Conservation (phyloP, 2,888 invertebrate genomes). For the Sarcophaga variegata region DNA sequence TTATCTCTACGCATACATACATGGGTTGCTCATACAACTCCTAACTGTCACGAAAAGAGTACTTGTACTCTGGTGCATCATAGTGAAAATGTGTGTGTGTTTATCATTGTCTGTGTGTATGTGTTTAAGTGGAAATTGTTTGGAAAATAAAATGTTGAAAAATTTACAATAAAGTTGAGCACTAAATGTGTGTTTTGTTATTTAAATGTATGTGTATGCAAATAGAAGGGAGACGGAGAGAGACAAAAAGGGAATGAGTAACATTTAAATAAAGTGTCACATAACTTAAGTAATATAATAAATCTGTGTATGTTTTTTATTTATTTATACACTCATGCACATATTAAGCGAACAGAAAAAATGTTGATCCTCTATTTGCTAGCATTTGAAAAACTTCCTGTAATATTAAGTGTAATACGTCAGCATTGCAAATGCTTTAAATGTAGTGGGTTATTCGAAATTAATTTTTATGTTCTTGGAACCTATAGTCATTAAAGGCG, state of each 20-base stretch:
- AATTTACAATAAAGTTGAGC: slow-evolving; percentile 50
- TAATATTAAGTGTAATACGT: no score
- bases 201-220: neutral
- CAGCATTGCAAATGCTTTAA: no score
- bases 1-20: no score
- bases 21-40: no score
- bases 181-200: slow-evolving; percentile 29
- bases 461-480: no score
- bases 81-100: no score
- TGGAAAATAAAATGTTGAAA: slow-evolving; percentile 55
- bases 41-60: no score
- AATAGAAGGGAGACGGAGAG: neutral
- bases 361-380: neutral
- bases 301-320: neutral
- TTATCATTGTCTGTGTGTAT: no score
- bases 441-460: no score
- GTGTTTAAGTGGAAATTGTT: slow-evolving; percentile 46
- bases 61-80: no score
- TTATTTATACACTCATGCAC: neutral
- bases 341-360: neutral
- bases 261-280: neutral
- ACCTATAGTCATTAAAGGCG: no score
- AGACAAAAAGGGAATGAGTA: neutral
- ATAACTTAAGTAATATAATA: slow-evolving; percentile 2
- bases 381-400: neutral